Percentiles rank a stretch among this genome's conserved stretches.
phyloP scores from a whole-genome alignment of 2,888 invertebrate species.

The Prenolepis imparis region DNA sequence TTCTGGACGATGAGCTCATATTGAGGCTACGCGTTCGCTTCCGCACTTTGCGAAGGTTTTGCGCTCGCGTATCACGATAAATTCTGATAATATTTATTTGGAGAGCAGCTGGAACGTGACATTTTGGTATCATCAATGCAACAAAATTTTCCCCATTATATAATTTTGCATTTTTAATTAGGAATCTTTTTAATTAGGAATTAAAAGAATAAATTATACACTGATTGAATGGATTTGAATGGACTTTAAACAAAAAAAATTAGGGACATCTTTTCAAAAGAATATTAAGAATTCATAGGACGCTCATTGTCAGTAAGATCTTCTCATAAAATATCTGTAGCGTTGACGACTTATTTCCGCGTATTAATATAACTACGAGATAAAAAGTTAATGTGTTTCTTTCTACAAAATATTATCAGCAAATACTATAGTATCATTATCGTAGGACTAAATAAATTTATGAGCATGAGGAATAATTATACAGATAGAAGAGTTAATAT shows the following conservation, averaged over 20 bases:
- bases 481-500: background rate
- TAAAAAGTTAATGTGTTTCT: conserved; percentile 58
- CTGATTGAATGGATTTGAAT: background rate
- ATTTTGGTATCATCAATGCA: background rate
- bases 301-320: background rate
- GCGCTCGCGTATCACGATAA: conserved; percentile 20
- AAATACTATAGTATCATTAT: conserved; percentile 45
- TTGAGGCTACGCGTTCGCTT: conserved; percentile 30
- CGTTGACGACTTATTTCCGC: background rate
- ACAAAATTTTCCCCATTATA: too few relatives aligned
- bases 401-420: conserved; percentile 54
- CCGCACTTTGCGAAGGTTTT: conserved; percentile 53
- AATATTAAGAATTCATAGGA: background rate
- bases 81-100: conserved; percentile 46
- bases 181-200: background rate
- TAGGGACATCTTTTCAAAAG: background rate
- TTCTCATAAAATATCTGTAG: background rate
- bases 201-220: background rate
- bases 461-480: background rate
- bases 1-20: conserved; percentile 77
- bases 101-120: conserved; percentile 8
- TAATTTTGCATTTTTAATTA: too few relatives aligned
- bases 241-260: background rate
- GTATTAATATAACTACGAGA: conserved; percentile 61
- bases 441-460: background rate